phyloP scores from a whole-genome alignment of 2,113 vertebrate genomes.

The Anas platyrhynchos region DNA sequence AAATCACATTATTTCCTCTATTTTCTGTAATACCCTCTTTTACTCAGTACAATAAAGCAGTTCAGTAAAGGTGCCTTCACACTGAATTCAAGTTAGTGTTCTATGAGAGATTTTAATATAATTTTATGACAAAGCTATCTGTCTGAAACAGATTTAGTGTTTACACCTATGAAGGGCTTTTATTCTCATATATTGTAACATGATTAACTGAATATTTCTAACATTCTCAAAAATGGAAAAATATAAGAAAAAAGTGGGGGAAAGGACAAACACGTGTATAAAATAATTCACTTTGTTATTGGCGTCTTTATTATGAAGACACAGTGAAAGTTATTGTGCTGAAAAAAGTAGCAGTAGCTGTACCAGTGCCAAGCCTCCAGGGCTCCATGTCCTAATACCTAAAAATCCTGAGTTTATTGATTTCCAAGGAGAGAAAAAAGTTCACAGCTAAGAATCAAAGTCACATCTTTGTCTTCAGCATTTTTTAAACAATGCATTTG shows the following conservation, averaged over 20 bases:
- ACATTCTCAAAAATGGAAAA: neutral
- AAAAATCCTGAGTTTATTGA: neutral
- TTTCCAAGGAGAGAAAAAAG: neutral
- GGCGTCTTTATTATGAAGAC: neutral
- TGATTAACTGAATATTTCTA: neutral
- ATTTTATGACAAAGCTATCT: neutral
- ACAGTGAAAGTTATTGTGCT: neutral
- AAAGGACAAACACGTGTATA: neutral
- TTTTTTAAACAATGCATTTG: neutral
- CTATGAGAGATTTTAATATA: neutral
- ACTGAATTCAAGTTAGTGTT: neutral
- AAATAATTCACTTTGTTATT: neutral
- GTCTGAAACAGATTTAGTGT: neutral
- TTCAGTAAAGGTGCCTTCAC: neutral
- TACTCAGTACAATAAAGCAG: neutral
- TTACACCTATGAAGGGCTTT: neutral
- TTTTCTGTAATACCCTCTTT: neutral
- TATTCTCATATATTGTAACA: neutral
- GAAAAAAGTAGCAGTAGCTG: neutral
- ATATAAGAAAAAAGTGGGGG: neutral
- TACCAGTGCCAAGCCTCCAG: constrained; percentile 1
- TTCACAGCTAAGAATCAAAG: neutral
- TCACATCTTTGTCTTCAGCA: neutral
- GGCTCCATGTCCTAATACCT: neutral
- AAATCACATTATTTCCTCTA: neutral